Evolutionary conservation across 2,888 invertebrate genomes (phyloP), one percentile per base, ranked within the genome.

Genomic region (Gerosis bhagava): DNA sequence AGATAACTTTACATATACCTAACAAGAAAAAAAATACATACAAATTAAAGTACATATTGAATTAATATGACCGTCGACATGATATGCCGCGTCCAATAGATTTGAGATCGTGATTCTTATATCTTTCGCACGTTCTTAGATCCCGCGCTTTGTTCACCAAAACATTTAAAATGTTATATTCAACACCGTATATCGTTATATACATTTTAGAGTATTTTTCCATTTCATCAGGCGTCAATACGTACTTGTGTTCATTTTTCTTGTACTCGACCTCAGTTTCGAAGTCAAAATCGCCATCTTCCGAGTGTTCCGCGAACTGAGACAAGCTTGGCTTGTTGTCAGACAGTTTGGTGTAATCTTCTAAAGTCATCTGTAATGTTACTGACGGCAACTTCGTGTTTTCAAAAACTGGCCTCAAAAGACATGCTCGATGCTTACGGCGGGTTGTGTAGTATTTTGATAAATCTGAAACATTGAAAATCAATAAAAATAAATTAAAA

Each of bases 141-240:
- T 78, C 77, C 10, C 65, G 59, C 1, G 64, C 64, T 57, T 80
- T 80, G 43, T 77, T 77, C 7, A 67, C 50, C 21, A 79, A 46
- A 1, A 77, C 54, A 48, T 66, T 67, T 22, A 78, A 54, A 2
- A 72, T 63, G 51, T 79, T 79, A 47, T 62, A 67, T 47, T 68
- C 57, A 28, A 54, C 53, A 0, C 66, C 75, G 15, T 55, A 43
- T 1, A 75, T 46, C 2, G 48, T 57, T 1, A 77, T 52, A 50
- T 57, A 67, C 51, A 62, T 63, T 21, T 67, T 57, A 0, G 73
- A 64, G 54, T 72, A 78, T 37, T 67, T 63, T 36, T 76, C 66
- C 22, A 77, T 65, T 48, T 78, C 77, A 0, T 57, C 48, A 2
- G 67, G 57, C 3, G 70, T 67, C 3, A 77, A 59, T 51, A 60